These are phyloP conservation scores for Drosophila dunni DNA, from an alignment of 1,140 invertebrate species.

Conservation along the genomic window DNA sequence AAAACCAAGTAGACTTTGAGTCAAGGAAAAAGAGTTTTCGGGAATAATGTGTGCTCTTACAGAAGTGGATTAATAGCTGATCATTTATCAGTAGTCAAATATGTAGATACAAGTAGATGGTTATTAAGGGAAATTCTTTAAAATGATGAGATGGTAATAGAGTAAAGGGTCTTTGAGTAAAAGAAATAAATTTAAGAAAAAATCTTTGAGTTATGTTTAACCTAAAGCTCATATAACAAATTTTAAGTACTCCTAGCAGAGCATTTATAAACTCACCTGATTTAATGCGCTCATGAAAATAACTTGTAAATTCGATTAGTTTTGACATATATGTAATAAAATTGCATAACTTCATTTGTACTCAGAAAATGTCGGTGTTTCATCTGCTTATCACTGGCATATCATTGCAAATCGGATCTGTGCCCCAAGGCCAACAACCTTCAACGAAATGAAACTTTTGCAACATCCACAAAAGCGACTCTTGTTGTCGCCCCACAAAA, in stretches of 20 bases:
- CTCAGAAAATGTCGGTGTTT: slow-evolving; percentile 4
- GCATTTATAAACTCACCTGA: too few species aligned
- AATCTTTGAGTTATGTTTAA: too few species aligned
- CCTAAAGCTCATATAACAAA: too few species aligned
- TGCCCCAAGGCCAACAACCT: slow-evolving; percentile 66
- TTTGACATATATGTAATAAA: too few species aligned
- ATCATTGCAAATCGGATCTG: slow-evolving; percentile 54
- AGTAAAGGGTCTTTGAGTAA: too few species aligned
- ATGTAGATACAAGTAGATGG: background rate
- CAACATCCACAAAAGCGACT: slow-evolving; percentile 23
- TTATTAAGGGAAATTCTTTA: background rate
- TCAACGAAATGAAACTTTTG: slow-evolving; percentile 52
- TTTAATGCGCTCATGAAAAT: too few species aligned
- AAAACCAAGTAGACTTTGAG: background rate
- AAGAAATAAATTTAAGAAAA: too few species aligned
- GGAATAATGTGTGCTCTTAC: background rate
- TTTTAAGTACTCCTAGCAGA: too few species aligned
- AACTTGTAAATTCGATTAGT: too few species aligned
- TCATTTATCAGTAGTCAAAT: slow-evolving; percentile 1
- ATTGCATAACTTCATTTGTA: background rate
- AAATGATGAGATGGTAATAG: too few species aligned
- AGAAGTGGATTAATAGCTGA: slow-evolving; percentile 3
- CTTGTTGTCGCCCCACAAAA: slow-evolving; percentile 33
- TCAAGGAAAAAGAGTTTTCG: slow-evolving; percentile 1
- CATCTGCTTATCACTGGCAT: slow-evolving; percentile 55